Percentiles rank a stretch among this genome's conserved stretches.
phyloP scores from a whole-genome alignment of 2,113 vertebrate species.

The Protobothrops flavoviridis region DNA sequence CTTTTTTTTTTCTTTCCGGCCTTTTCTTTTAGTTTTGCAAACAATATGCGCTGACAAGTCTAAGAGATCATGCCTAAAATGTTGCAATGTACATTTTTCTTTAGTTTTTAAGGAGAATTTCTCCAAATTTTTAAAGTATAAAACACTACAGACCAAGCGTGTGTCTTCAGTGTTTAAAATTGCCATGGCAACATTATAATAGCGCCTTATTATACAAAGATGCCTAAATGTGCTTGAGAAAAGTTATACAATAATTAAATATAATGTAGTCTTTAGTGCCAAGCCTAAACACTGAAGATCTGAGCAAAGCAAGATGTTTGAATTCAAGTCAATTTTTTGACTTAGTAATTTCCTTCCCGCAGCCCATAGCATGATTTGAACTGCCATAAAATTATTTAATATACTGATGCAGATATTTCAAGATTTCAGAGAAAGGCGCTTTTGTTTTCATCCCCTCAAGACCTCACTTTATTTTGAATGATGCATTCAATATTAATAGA shows the following conservation, averaged over 20 bases:
- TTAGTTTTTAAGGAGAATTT: constrained; percentile 26
- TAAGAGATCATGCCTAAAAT: constrained; percentile 16
- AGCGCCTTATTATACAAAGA: constrained; percentile 46
- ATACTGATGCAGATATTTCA: background rate
- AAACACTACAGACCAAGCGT: constrained; percentile 41
- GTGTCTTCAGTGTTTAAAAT: constrained; percentile 36
- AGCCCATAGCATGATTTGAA: constrained; percentile 12
- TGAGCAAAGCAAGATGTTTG: background rate
- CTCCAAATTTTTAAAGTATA: constrained; percentile 44
- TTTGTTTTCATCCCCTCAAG: constrained; percentile 17
- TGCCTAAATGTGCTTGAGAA: constrained; percentile 43
- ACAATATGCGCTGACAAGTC: constrained; percentile 18
- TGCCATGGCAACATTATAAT: constrained; percentile 60
- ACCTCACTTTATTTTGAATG: constrained; percentile 28
- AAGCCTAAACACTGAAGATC: constrained; percentile 15
- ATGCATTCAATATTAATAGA: constrained; percentile 4
- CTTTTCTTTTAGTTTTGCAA: background rate
- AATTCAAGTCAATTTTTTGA: constrained; percentile 17
- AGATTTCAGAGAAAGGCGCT: constrained; percentile 5
- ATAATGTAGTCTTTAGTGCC: background rate
- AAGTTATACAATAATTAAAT: constrained; percentile 43
- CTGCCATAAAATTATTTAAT: constrained; percentile 19
- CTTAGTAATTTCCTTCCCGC: background rate
- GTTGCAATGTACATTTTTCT: background rate
- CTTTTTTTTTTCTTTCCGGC: background rate